These are phyloP conservation scores for Brachypteracias leptosomus DNA, from an alignment of 2,113 vertebrate species.

Conservation along the genomic window DNA sequence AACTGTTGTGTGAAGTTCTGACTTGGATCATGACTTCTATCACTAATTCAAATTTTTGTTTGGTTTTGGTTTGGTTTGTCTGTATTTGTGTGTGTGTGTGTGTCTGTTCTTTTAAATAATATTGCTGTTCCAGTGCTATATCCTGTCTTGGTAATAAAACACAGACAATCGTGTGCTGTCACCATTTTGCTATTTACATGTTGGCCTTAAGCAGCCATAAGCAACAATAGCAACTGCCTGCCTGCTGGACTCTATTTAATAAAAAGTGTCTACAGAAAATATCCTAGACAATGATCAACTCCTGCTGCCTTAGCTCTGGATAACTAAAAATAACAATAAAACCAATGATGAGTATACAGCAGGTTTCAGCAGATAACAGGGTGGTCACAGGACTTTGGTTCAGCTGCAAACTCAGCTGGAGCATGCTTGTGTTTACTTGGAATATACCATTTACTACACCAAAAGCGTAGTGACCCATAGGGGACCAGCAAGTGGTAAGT, in stretches of 20 bases:
- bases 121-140: background rate
- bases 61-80: background rate
- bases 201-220: background rate
- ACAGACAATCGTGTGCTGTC: background rate
- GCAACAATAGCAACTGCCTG: background rate
- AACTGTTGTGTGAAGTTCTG: background rate
- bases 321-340: background rate
- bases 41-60: background rate
- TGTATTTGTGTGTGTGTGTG: too few relatives aligned
- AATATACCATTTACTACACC: background rate
- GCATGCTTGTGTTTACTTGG: background rate
- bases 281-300: background rate
- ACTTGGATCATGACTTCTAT: background rate
- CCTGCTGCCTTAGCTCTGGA: background rate
- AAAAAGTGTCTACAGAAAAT: background rate
- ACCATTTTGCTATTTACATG: background rate
- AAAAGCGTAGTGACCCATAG: background rate
- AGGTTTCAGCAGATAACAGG: background rate
- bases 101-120: background rate
- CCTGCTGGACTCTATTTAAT: background rate
- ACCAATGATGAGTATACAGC: fast-evolving
- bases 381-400: background rate
- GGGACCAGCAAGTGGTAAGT: background rate
- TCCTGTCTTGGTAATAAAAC: background rate
- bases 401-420: background rate